Percentiles rank a stretch among this genome's conserved stretches.
Conservation (phyloP, 2,113 vertebrate species). For the Tachycineta bicolor region DNA sequence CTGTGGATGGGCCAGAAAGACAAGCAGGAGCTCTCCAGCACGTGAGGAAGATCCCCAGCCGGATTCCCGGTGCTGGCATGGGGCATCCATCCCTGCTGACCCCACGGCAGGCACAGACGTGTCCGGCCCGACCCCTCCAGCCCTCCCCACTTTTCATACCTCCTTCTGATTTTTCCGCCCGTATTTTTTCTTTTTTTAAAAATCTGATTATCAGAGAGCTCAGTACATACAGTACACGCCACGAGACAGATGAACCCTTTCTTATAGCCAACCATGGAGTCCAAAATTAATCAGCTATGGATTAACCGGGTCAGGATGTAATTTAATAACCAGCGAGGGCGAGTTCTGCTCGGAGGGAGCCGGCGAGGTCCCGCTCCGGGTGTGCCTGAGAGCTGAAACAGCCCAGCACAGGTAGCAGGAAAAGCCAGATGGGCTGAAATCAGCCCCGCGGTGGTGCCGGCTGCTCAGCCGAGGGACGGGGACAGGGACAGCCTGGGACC, state of each 20-base stretch:
- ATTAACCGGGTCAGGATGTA: slow-evolving; percentile 66
- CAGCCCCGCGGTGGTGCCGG: not conserved
- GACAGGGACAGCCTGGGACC: not conserved
- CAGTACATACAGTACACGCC: not conserved
- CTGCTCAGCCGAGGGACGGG: not conserved
- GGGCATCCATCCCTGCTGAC: not conserved
- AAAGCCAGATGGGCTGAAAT: not conserved
- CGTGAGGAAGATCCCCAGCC: not conserved
- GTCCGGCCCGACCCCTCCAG: not conserved
- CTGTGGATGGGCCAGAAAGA: accelerated
- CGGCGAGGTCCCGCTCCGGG: not conserved
- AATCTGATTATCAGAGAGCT: slow-evolving; percentile 34
- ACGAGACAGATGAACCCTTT: slow-evolving; percentile 42
- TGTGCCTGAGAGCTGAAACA: not conserved
- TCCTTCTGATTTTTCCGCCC: not conserved
- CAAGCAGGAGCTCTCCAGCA: not conserved
- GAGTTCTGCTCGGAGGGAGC: not conserved
- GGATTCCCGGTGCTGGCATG: not conserved
- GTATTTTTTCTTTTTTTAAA: not conserved
- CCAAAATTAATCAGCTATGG: slow-evolving; percentile 63
- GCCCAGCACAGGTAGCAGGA: not conserved
- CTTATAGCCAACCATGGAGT: slow-evolving; percentile 19
- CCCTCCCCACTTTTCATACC: not conserved
- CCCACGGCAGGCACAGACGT: not conserved
- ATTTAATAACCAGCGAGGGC: slow-evolving; percentile 47